These are phyloP conservation scores for Medauroidea extradentata DNA, from an alignment of 1,140 invertebrate species.

Conservation along the genomic window DNA sequence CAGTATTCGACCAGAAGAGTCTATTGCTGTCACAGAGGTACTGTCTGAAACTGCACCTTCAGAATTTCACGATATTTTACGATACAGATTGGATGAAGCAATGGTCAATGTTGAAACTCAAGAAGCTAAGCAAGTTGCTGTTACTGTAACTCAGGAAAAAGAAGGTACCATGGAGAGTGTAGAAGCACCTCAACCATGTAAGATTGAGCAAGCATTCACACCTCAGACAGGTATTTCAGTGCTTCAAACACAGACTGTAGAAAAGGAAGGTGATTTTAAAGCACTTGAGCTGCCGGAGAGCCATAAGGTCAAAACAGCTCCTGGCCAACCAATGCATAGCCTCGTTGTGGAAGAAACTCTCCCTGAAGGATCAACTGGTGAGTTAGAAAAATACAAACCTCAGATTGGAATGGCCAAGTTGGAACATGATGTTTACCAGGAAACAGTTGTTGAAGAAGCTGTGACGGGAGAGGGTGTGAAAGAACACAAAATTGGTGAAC, in stretches of 20 bases:
- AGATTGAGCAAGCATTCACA: conserved; percentile 41
- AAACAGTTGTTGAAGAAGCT: conserved; percentile 51
- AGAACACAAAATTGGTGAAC: conserved; percentile 29
- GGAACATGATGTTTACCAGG: conserved; percentile 44
- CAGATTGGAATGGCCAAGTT: conserved; percentile 44
- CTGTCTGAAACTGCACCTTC: conserved; percentile 49
- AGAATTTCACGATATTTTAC: conserved; percentile 49
- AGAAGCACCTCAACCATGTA: conserved; percentile 36
- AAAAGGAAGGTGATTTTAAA: conserved; percentile 52
- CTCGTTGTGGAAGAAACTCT: conserved; percentile 55
- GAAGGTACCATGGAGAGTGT: conserved; percentile 43
- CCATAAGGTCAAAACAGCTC: conserved; percentile 49
- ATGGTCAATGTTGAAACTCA: conserved; percentile 44
- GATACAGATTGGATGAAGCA: conserved; percentile 51
- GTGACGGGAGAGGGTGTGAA: conserved; percentile 45
- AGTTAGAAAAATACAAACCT: conserved; percentile 40
- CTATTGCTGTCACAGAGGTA: conserved; percentile 51
- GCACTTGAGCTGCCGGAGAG: conserved; percentile 49
- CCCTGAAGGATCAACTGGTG: conserved; percentile 45
- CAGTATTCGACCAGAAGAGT: conserved; percentile 49
- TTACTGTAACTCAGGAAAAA: conserved; percentile 49
- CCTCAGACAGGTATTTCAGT: conserved; percentile 48
- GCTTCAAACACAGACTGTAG: conserved; percentile 48
- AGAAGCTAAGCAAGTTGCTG: conserved; percentile 54
- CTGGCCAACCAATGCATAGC: conserved; percentile 51